A percentile compares a stretch with the other conserved stretches of the same genome.
phyloP scores from a whole-genome alignment of 2,888 invertebrate species.

The Vesta saturnalis region DNA sequence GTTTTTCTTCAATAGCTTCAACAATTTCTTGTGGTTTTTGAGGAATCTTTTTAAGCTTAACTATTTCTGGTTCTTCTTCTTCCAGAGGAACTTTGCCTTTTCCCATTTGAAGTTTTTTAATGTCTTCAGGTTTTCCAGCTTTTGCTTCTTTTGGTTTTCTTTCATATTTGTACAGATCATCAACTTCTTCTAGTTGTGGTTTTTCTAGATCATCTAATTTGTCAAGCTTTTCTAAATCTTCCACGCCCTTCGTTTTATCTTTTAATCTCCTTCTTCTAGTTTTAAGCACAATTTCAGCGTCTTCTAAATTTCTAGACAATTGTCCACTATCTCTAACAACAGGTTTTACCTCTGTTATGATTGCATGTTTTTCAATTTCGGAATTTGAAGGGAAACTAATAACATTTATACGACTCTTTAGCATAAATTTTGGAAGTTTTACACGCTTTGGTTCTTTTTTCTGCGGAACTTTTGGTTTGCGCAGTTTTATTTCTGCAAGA shows the following conservation, averaged over 20 bases:
- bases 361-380: slow-evolving; percentile 55
- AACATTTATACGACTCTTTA: slow-evolving; percentile 62
- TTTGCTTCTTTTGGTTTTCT: slow-evolving; percentile 43
- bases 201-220: slow-evolving; percentile 59
- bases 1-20: slow-evolving; percentile 47
- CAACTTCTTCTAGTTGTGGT: slow-evolving; percentile 58
- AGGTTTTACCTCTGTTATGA: slow-evolving; percentile 58
- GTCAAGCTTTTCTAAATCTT: slow-evolving; percentile 62
- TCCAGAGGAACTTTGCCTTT: slow-evolving; percentile 62
- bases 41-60: slow-evolving; percentile 61
- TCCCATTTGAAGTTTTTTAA: slow-evolving; percentile 57
- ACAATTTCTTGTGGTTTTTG: slow-evolving; percentile 55
- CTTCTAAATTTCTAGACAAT: slow-evolving; percentile 64
- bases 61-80: slow-evolving; percentile 52
- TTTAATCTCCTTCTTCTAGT: slow-evolving; percentile 61
- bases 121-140: slow-evolving; percentile 48
- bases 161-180: slow-evolving; percentile 56
- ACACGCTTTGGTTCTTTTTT: slow-evolving; percentile 56
- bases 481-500: slow-evolving; percentile 68
- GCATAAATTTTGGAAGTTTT: slow-evolving; percentile 61
- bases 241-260: slow-evolving; percentile 56
- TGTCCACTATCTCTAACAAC: slow-evolving; percentile 62
- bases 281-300: slow-evolving; percentile 62
- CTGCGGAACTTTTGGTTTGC: slow-evolving; percentile 56
- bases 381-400: slow-evolving; percentile 62